Evolutionary conservation across 2,797 vertebrate species (phyloP).

Genomic region (Neosilurus hyrtlii): DNA sequence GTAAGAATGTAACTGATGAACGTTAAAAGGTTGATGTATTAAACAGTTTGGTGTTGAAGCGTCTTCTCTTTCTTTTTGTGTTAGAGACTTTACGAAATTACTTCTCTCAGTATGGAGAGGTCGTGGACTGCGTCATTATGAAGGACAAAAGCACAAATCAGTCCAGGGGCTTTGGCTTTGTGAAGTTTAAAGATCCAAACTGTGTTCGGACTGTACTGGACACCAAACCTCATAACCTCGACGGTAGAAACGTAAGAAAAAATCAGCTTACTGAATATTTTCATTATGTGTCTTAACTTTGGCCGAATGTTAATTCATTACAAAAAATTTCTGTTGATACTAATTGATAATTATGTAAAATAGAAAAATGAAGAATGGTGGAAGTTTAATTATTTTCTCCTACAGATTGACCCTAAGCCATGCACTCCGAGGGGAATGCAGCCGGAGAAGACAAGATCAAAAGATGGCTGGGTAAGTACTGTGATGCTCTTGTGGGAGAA

Average conservation of each 20-base stretch:
- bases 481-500: background rate
- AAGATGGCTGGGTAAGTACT: slow-evolving; percentile 95
- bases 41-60: slow-evolving; percentile 33
- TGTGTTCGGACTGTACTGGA: slow-evolving; percentile 97
- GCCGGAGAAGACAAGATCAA: slow-evolving; percentile 90
- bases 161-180: slow-evolving; percentile 98
- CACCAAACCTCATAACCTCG: slow-evolving; percentile 96
- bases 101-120: slow-evolving; percentile 98
- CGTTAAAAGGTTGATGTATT: background rate
- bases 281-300: background rate
- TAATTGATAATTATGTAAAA: background rate
- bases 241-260: slow-evolving; percentile 96
- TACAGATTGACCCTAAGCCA: slow-evolving; percentile 98
- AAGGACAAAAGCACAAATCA: slow-evolving; percentile 99
- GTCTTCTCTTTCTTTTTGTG: slow-evolving; percentile 55
- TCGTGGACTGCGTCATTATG: slow-evolving; percentile 99
- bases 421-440: slow-evolving; percentile 99
- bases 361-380: background rate
- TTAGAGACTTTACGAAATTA: slow-evolving; percentile 97
- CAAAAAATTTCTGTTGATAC: background rate
- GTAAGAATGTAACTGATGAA: background rate
- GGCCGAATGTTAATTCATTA: background rate
- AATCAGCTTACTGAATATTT: background rate
- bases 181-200: slow-evolving; percentile 99
- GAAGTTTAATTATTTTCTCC: slow-evolving; percentile 49